These are phyloP conservation scores for Chaetura pelagica DNA, from an alignment of 2,113 vertebrate genomes.

Conservation along the genomic window DNA sequence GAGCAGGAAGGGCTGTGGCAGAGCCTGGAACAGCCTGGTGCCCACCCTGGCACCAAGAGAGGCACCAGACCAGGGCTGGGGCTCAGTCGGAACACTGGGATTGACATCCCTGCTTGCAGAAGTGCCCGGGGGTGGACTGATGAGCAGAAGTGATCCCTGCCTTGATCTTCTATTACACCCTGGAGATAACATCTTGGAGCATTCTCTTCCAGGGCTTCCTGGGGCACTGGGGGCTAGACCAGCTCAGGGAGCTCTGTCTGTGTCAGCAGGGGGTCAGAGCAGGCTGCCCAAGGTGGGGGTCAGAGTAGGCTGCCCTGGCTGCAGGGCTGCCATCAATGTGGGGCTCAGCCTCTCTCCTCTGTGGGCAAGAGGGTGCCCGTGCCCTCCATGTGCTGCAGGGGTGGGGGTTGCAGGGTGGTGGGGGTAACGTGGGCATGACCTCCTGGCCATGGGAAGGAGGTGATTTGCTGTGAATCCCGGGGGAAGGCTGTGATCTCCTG, in stretches of 20 bases:
- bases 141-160: not conserved
- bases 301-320: rapidly evolving
- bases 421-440: not conserved
- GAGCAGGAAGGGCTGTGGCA: too few relatives aligned
- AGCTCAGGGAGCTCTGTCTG: not conserved
- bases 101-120: not conserved
- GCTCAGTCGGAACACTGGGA: not conserved
- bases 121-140: not conserved
- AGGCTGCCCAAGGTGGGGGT: too few relatives aligned
- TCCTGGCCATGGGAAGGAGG: not conserved
- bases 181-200: not conserved
- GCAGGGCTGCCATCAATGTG: rapidly evolving
- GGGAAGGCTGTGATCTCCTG: not conserved
- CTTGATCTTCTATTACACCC: not conserved
- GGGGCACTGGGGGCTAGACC: not conserved
- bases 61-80: not conserved
- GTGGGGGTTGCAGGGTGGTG: not conserved
- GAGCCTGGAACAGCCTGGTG: not conserved
- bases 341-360: not conserved
- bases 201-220: not conserved
- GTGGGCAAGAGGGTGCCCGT: rapidly evolving
- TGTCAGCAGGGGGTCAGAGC: too few relatives aligned
- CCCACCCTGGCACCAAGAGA: too few relatives aligned
- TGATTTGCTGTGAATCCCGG: not conserved
- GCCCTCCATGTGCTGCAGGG: not conserved